These are phyloP conservation scores for Rhynchomys soricoides DNA, from an alignment of 2,113 vertebrate species.

Conservation along the genomic window DNA sequence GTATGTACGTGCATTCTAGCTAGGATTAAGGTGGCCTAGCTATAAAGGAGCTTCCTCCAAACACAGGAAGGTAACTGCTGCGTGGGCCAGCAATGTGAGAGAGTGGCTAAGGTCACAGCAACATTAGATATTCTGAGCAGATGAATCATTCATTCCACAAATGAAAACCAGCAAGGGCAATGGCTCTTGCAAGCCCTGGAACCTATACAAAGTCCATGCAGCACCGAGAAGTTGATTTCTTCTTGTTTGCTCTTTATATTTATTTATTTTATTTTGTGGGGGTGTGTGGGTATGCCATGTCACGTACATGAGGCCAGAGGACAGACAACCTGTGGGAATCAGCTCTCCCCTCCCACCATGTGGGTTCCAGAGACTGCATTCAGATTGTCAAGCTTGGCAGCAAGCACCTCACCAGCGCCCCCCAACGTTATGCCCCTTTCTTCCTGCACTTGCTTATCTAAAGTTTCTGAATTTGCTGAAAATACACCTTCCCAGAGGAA, in stretches of 20 bases:
- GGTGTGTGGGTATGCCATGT: neutral
- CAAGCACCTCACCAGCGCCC: neutral
- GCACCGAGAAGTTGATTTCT: neutral
- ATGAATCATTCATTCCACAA: neutral
- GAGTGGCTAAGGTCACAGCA: neutral
- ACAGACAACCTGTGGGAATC: neutral
- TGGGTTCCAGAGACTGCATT: neutral
- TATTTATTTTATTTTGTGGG: neutral
- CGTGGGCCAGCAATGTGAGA: neutral
- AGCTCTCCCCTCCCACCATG: neutral
- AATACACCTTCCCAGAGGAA: slow-evolving; percentile 13
- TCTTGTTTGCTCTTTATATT: too few species aligned
- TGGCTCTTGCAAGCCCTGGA: neutral
- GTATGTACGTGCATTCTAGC: neutral
- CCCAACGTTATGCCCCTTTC: neutral
- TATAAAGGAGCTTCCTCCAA: neutral
- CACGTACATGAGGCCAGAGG: too few species aligned
- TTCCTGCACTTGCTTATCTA: slow-evolving; percentile 13
- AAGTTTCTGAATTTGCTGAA: slow-evolving; percentile 38
- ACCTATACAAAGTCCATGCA: neutral
- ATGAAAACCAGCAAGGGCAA: neutral
- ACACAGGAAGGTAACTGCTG: neutral
- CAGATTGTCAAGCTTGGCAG: neutral
- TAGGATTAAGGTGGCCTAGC: neutral
- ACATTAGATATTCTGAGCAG: neutral